A percentile compares a stretch with the other conserved stretches of the same genome.
Conservation (phyloP, 2,888 invertebrate species). For the Cerastis rubricosa region DNA sequence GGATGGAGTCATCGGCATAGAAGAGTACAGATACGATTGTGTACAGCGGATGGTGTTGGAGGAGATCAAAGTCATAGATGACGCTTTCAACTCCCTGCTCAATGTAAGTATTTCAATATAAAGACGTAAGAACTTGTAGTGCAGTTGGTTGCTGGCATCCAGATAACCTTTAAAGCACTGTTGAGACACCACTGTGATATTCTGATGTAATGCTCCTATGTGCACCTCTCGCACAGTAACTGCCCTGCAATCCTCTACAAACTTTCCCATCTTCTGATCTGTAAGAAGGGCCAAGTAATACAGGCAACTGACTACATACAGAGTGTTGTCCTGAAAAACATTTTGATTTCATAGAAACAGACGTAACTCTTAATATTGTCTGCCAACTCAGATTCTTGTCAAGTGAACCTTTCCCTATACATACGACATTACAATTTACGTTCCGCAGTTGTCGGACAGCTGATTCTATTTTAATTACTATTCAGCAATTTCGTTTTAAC, state of each 20-base stretch:
- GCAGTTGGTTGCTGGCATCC: background rate
- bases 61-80: constrained; percentile 94
- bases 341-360: background rate
- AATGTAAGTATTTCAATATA: constrained; percentile 91
- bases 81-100: constrained; percentile 94
- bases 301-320: background rate
- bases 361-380: background rate
- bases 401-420: background rate
- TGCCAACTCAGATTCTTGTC: background rate
- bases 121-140: background rate
- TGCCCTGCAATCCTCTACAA: background rate
- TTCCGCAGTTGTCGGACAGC: background rate
- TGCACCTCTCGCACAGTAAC: background rate
- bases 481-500: background rate
- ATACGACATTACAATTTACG: constrained; percentile 5
- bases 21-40: constrained; percentile 96
- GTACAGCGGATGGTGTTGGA: constrained; percentile 95
- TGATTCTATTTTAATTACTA: constrained; percentile 23
- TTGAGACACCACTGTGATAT: background rate
- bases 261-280: background rate
- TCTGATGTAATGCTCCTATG: background rate
- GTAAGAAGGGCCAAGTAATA: background rate
- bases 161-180: background rate
- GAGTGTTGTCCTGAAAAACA: background rate
- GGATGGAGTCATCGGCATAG: constrained; percentile 94